phyloP scores from a whole-genome alignment of 2,113 vertebrate species.

The Heptranchias perlo region DNA sequence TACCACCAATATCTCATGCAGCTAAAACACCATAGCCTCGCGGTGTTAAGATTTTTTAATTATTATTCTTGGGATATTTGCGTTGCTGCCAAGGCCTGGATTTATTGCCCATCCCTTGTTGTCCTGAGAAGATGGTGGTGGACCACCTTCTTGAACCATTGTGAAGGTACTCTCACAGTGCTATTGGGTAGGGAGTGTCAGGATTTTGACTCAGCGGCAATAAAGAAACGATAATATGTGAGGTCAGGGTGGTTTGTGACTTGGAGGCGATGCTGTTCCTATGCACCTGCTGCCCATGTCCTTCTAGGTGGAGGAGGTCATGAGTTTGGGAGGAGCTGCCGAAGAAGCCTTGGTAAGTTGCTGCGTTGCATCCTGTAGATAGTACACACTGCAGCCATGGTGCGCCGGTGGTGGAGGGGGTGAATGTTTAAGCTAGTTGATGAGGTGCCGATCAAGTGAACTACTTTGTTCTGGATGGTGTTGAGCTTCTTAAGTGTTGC shows the following conservation, averaged over 20 bases:
- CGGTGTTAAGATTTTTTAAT: neutral
- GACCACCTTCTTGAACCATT: neutral
- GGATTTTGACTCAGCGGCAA: neutral
- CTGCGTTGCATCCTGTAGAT: too few species aligned
- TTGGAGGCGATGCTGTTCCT: neutral
- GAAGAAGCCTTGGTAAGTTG: neutral
- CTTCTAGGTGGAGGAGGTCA: too few species aligned
- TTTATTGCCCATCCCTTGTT: neutral
- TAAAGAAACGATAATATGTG: neutral
- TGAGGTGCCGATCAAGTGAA: neutral
- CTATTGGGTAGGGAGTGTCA: too few species aligned
- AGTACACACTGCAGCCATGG: neutral
- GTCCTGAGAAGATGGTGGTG: neutral
- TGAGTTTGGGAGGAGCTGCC: too few species aligned
- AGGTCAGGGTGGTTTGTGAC: neutral
- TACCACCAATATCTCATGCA: neutral
- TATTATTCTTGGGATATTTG: neutral
- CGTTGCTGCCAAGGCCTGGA: neutral
- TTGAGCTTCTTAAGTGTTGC: neutral
- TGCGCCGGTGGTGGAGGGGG: neutral
- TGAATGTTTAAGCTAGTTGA: neutral
- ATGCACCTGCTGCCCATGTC: too few species aligned
- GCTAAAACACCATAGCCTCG: neutral
- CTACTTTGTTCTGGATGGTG: neutral
- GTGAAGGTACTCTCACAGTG: neutral